phyloP scores from a whole-genome alignment of 2,797 vertebrate genomes.

The Huso huso region DNA sequence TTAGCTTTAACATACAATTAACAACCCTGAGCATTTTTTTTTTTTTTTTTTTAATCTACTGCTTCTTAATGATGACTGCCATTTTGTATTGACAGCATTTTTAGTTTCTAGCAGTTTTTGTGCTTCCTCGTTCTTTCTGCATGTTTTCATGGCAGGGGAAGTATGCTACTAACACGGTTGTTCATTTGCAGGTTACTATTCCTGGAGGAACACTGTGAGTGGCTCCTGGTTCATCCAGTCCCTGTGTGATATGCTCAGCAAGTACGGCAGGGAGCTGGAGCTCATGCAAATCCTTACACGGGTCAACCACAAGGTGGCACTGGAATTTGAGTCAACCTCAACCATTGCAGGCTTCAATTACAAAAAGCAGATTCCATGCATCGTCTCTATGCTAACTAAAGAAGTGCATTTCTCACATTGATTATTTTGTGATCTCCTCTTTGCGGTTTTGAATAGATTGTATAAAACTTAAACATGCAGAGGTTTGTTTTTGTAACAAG shows the following conservation, averaged over 20 bases:
- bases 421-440: slow-evolving; percentile 16
- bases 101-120: too few species aligned
- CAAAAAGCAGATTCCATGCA: slow-evolving; percentile 91
- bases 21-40: too few species aligned
- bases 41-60: too few species aligned
- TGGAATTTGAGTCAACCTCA: slow-evolving; percentile 78
- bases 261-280: slow-evolving; percentile 66
- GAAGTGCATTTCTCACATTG: slow-evolving; percentile 76
- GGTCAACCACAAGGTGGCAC: slow-evolving; percentile 87
- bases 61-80: too few species aligned
- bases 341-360: slow-evolving; percentile 58
- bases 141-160: too few species aligned
- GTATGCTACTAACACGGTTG: background rate
- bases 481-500: too few species aligned
- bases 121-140: too few species aligned
- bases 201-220: slow-evolving; percentile 83
- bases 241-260: slow-evolving; percentile 69
- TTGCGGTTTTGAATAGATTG: too few species aligned
- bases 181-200: slow-evolving; percentile 76
- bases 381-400: slow-evolving; percentile 93
- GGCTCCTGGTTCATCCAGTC: slow-evolving; percentile 96
- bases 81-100: too few species aligned
- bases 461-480: too few species aligned
- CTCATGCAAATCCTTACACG: slow-evolving; percentile 81
- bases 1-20: too few species aligned